Evolutionary conservation across 2,888 invertebrate species (phyloP), one percentile per base, ranked within the genome.

Genomic region (Drosophila mimica): DNA sequence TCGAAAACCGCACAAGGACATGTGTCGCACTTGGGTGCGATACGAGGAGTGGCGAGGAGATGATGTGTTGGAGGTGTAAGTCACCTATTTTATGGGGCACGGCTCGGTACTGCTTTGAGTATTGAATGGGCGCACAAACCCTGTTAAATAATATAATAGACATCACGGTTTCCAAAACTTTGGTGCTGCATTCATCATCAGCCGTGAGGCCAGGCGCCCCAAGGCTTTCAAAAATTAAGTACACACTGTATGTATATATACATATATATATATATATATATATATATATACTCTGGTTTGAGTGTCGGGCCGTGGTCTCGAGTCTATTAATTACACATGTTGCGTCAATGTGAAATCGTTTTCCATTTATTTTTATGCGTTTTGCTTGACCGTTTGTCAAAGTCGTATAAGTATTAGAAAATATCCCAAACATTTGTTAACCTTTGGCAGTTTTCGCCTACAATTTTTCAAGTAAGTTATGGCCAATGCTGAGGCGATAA

Each of bases 251-350:
- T 53, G 33, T 38, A 4, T 40, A 25, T 25, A 25, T 25, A 25
- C 2, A 25, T 25, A 25, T 3, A 25, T 25, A 25, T 2, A 25
- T 25, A 25, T 25, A 25, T 25, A 25, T 25, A 2, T 25, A 2
- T 25, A 25, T 25, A 25, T 25, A 25, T 25, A 25, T 25, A 25
- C 25, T 25, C 25, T 25, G 38, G 38, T 56, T 8, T 17, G 58
- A n/a, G 54, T 31, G 25, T 20, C n/a, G 36, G 36, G 59, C 36
- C 20, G 8, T 59, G 54, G 64, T 59, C 57, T 53, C 33, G 30
- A 83, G 87, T 82, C 84, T 84, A 85, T 85, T 85, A 85, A 85
- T 85, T 85, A 86, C 84, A 85, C 75, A 79, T 85, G 84, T 85
- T 86, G 82, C 83, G 70, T 71, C 71, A 76, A 79, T 74, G 63